Conservation (phyloP, 2,797 vertebrate species). For the Onychomys leucogaster region DNA sequence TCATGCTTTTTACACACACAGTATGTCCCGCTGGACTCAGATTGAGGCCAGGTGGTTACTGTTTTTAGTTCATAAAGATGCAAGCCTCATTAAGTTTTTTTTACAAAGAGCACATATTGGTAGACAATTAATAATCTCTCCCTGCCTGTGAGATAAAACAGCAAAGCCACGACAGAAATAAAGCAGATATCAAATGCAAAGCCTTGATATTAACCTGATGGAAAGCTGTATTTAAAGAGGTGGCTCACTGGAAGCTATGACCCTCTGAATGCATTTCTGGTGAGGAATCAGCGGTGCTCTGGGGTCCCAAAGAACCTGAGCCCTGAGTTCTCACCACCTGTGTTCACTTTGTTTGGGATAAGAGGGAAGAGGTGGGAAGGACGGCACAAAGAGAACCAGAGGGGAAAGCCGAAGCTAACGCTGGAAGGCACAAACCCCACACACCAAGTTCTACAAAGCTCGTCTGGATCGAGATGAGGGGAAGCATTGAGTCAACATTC, state of each 20-base stretch:
- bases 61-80: constrained; percentile 71
- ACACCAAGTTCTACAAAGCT: not conserved
- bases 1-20: constrained; percentile 73
- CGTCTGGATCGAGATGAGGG: not conserved
- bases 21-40: constrained; percentile 49
- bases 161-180: constrained; percentile 60
- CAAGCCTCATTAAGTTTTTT: constrained; percentile 68
- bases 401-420: not conserved
- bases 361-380: not conserved
- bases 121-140: constrained; percentile 51
- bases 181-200: constrained; percentile 55
- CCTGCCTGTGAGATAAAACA: constrained; percentile 64
- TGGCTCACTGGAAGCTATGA: constrained; percentile 13
- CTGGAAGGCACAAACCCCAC: not conserved
- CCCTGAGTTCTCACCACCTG: constrained; percentile 19
- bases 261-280: constrained; percentile 51
- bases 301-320: not conserved
- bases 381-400: not conserved
- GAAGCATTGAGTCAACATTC: not conserved
- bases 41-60: constrained; percentile 69
- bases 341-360: constrained; percentile 42
- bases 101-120: constrained; percentile 43
- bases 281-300: constrained; percentile 32
- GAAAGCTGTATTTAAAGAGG: constrained; percentile 56
- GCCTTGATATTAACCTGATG: constrained; percentile 39